Percentiles rank a stretch among this genome's conserved stretches.
phyloP scores from a whole-genome alignment of 2,797 vertebrate species.

The Myioborus miniatus region DNA sequence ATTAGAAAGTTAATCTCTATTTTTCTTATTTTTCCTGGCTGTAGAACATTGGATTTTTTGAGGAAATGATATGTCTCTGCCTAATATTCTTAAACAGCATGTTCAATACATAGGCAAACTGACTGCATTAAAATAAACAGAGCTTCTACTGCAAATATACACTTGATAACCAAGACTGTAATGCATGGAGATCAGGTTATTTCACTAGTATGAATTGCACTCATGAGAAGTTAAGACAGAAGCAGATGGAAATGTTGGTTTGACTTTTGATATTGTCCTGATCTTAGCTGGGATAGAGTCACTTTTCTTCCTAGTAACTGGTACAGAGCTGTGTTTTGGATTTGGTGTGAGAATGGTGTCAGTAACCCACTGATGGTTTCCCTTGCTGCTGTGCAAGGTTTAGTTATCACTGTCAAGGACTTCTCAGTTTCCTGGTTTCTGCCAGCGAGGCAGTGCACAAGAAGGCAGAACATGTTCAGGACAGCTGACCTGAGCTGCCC shows the following conservation, averaged over 20 bases:
- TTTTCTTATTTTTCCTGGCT: background rate
- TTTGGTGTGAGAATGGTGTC: background rate
- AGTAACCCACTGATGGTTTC: background rate
- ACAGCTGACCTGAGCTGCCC: background rate
- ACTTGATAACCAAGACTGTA: background rate
- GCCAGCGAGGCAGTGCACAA: rapidly evolving
- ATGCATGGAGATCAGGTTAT: background rate
- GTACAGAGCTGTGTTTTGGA: background rate
- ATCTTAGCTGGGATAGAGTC: background rate
- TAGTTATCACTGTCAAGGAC: background rate
- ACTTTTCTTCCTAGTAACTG: background rate
- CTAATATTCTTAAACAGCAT: background rate
- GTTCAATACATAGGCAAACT: background rate
- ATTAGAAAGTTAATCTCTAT: background rate
- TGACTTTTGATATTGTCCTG: background rate
- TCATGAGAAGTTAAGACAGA: background rate
- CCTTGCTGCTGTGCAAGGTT: background rate
- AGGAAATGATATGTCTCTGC: background rate
- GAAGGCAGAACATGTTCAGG: background rate
- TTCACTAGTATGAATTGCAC: background rate
- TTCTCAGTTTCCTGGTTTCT: background rate
- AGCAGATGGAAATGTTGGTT: background rate
- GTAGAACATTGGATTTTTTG: background rate
- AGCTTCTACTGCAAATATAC: background rate
- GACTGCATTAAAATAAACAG: background rate